phyloP scores from a whole-genome alignment of 2,113 vertebrate species.

The Cyprinodon brontotheroides region DNA sequence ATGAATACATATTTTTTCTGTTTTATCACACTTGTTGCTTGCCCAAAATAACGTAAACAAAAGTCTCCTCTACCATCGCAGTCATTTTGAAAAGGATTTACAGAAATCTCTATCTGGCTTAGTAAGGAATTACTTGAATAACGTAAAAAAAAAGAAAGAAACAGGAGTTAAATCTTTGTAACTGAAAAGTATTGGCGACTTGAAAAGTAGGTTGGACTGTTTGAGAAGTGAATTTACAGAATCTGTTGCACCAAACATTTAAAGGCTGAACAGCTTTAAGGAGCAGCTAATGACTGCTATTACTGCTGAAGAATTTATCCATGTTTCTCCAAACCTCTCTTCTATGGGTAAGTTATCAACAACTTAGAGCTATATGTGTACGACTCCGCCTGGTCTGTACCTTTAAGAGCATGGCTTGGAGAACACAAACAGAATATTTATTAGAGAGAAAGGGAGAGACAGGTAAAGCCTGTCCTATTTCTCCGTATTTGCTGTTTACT shows the following conservation, averaged over 20 bases:
- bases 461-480: slow-evolving; percentile 34
- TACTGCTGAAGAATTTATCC: not conserved
- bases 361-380: not conserved
- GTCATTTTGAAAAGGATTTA: no score
- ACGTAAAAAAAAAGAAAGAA: no score
- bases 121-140: no score
- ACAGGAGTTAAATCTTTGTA: no score
- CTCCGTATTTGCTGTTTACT: slow-evolving; percentile 62
- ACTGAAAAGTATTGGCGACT: not conserved
- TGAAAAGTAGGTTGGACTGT: not conserved
- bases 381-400: not conserved
- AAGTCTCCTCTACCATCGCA: no score
- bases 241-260: not conserved
- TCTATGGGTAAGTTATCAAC: not conserved
- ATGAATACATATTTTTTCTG: no score
- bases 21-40: no score
- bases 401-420: slow-evolving; percentile 4
- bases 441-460: slow-evolving; percentile 43
- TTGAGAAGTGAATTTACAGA: not conserved
- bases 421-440: slow-evolving; percentile 50
- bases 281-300: not conserved
- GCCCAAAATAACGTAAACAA: no score
- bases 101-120: no score
- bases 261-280: not conserved
- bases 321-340: not conserved